Percentiles rank a stretch among this genome's conserved stretches.
Conservation (phyloP, 2,797 vertebrate species). For the Pseudochaenichthys georgianus region DNA sequence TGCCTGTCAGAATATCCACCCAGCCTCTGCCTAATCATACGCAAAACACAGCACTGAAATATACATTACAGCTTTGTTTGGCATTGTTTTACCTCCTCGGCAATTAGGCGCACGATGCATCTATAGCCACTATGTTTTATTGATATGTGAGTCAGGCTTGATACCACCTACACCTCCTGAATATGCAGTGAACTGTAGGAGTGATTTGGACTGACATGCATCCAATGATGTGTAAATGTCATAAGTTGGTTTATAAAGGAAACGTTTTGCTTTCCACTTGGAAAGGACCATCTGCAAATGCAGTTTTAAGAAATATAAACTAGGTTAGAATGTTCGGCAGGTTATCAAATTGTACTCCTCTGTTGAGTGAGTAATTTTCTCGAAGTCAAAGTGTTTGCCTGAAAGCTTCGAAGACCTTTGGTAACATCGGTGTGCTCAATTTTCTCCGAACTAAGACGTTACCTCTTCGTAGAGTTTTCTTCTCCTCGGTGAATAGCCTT, state of each 20-base stretch:
- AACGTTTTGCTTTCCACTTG: conserved; percentile 17
- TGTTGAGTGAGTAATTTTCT: conserved; percentile 32
- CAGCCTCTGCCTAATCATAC: conserved; percentile 48
- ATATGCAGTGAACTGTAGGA: conserved; percentile 15
- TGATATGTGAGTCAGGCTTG: conserved; percentile 23
- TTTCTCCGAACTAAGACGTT: conserved; percentile 68
- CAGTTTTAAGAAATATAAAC: conserved; percentile 26
- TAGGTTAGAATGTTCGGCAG: conserved; percentile 18
- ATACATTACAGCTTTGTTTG: conserved; percentile 69
- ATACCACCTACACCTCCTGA: conserved; percentile 16
- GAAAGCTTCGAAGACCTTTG: conserved; percentile 46
- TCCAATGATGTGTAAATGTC: conserved; percentile 19
- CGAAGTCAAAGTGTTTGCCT: conserved; percentile 29
- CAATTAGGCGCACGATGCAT: conserved; percentile 53
- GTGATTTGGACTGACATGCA: conserved; percentile 13
- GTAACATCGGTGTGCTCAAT: conserved; percentile 57
- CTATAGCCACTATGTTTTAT: conserved; percentile 40
- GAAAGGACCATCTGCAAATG: conserved; percentile 29
- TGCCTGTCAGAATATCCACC: conserved; percentile 57
- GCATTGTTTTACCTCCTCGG: conserved; percentile 49
- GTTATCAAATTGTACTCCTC: conserved; percentile 3
- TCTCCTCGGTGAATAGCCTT: conserved; percentile 56
- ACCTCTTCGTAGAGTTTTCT: conserved; percentile 73
- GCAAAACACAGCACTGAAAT: conserved; percentile 55
- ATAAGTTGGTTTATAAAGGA: conserved; percentile 24